Percentiles rank a stretch among this genome's conserved stretches.
These are phyloP conservation scores for Ganaspis sp. DNA, from an alignment of 1,140 invertebrate species.

Conservation along the genomic window DNA sequence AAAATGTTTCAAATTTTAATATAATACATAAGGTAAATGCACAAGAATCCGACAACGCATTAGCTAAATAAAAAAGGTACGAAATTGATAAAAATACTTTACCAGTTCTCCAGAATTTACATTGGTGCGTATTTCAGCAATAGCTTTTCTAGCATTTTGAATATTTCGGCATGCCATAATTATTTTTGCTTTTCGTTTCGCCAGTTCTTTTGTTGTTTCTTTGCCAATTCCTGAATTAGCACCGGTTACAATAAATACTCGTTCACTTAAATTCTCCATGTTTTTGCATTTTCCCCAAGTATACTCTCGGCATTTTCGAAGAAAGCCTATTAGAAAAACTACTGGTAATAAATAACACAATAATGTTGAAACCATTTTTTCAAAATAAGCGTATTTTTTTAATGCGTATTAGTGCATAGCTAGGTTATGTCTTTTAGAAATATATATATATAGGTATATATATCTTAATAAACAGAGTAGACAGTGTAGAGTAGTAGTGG, in stretches of 20 bases:
- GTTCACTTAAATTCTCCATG: slow-evolving; percentile 74
- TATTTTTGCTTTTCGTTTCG: slow-evolving; percentile 81
- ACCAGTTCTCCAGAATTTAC: slow-evolving; percentile 80
- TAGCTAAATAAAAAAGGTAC: too few species aligned
- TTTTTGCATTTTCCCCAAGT: slow-evolving; percentile 74
- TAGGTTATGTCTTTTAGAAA: too few species aligned
- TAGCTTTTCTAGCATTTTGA: slow-evolving; percentile 78
- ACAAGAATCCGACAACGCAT: too few species aligned
- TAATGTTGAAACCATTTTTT: slow-evolving; percentile 65
- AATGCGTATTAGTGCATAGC: neutral
- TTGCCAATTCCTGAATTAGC: slow-evolving; percentile 89
- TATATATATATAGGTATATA: too few species aligned
- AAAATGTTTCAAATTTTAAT: too few species aligned
- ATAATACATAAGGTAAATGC: too few species aligned
- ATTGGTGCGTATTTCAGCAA: slow-evolving; percentile 79
- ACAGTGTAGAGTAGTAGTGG: too few species aligned
- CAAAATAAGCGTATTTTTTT: neutral
- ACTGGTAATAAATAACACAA: slow-evolving; percentile 70
- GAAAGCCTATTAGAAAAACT: slow-evolving; percentile 66
- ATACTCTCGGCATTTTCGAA: slow-evolving; percentile 74
- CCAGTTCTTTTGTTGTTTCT: slow-evolving; percentile 83
- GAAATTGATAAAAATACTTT: slow-evolving; percentile 45
- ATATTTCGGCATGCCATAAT: slow-evolving; percentile 86
- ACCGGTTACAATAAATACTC: slow-evolving; percentile 86
- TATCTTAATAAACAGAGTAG: too few species aligned